Conservation (phyloP, 2,888 invertebrate genomes). For the Rotaria socialis region DNA sequence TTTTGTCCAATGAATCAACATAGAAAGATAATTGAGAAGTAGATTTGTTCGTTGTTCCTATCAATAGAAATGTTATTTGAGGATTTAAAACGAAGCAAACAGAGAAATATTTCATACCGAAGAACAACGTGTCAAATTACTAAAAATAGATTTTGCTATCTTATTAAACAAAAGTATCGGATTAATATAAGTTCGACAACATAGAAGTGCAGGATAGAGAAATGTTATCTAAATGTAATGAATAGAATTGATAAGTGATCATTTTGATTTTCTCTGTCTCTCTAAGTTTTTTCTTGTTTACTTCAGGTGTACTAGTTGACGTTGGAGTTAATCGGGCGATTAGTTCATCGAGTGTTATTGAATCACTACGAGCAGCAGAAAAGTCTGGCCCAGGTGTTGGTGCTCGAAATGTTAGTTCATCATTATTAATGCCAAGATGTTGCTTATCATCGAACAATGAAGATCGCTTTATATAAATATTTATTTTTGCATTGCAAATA, state of each 20-base stretch:
- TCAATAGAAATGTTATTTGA: not conserved
- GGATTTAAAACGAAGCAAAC: too few relatives aligned
- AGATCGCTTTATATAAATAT: not conserved
- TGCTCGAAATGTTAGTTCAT: constrained; percentile 6
- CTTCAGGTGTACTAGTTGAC: not conserved
- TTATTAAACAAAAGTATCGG: not conserved
- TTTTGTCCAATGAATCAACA: constrained; percentile 42
- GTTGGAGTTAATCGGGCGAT: constrained; percentile 12
- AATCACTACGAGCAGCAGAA: not conserved
- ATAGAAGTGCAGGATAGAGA: not conserved
- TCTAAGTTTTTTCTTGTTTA: not conserved
- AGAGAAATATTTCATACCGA: not conserved
- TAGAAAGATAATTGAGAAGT: not conserved
- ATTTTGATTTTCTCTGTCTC: not conserved
- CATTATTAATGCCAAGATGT: not conserved
- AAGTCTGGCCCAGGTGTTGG: constrained; percentile 24
- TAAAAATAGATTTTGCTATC: not conserved
- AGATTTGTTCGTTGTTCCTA: constrained; percentile 24
- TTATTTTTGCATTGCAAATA: too few relatives aligned
- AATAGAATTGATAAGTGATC: not conserved
- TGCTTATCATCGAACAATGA: not conserved
- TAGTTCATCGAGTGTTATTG: not conserved
- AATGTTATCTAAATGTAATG: not conserved
- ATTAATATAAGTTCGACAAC: not conserved
- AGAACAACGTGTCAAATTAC: not conserved